Conservation (phyloP, 2,797 vertebrate species). For the Morelia viridis region DNA sequence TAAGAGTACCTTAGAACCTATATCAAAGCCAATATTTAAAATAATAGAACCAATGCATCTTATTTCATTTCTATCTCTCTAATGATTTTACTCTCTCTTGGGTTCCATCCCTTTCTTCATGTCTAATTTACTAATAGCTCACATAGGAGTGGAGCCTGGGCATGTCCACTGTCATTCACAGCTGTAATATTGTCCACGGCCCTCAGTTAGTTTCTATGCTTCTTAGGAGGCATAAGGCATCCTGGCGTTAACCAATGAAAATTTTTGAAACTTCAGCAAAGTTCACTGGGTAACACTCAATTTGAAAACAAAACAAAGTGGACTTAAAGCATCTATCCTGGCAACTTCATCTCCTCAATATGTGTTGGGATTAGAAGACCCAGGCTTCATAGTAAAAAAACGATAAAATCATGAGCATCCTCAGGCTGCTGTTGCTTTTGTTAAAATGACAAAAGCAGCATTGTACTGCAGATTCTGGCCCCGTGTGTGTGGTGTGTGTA, state of each 20-base stretch:
- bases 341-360: not conserved
- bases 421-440: not conserved
- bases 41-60: not conserved
- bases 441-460: not conserved
- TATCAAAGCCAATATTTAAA: not conserved
- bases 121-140: not conserved
- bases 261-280: not conserved
- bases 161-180: not conserved
- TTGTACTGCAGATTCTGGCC: not conserved
- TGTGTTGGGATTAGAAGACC: not conserved
- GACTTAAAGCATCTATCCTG: not conserved
- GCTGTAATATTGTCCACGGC: no score
- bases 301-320: not conserved
- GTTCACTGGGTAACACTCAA: not conserved
- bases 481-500: no score
- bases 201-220: not conserved
- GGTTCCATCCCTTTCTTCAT: not conserved
- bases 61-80: not conserved
- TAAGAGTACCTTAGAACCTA: not conserved
- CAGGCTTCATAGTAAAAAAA: not conserved
- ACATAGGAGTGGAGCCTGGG: not conserved
- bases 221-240: not conserved
- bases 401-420: not conserved
- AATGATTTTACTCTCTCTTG: not conserved
- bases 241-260: not conserved